Base-by-base conservation (phyloP, 2,113 vertebrate species). In the Hirundichthys speculiger region DNA sequence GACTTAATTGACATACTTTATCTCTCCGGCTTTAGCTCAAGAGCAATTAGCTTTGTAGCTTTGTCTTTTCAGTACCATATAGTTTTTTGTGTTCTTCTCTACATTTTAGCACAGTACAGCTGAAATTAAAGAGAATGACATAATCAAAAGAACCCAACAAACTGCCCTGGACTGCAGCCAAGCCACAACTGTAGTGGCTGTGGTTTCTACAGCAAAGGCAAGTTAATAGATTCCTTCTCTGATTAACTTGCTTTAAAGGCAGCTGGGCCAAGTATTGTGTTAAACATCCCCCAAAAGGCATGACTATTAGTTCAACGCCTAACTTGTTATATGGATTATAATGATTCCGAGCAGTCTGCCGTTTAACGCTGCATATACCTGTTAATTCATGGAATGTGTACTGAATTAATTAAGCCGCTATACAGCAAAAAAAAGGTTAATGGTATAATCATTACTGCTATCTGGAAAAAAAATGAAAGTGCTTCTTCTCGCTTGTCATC, bases 201-300 rank as follows among this genome's bases (percentile, higher is more conserved):
- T 65, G 69, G 71, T 88, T 85, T 82, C 85, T 70, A 77, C 48
- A 64, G 82, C 55, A 39, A 82, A 65, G 3, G 41, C 13, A 24
- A 22, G 49, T 76, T 86, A n/a, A n/a, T n/a, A 76, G 80, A 88
- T 86, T 86, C 72, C 18, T 67, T 73, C 65, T 75, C 74, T 73
- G 84, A 86, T 85, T 86, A 84, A 75, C n/a, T n/a, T n/a, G n/a
- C n/a, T n/a, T n/a, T n/a, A n/a, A n/a, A n/a, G 70, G 71, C 65
- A 79, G 80, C 79, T 72, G 73, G 64, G 79, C 70, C 73, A 50
- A 72, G 70, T 58, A 62, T 78, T 85, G 77, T 88, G 70, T 75
- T 85, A 64, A 75, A 82, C 62, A 24, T 71, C 46, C 60, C 45
- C 74, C 43, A 52, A 77, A 80, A 42, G 8, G 27, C 27, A 55